Evolutionary conservation across 2,113 vertebrate genomes (phyloP).

Genomic region (sheep (Ovis aries)): DNA sequence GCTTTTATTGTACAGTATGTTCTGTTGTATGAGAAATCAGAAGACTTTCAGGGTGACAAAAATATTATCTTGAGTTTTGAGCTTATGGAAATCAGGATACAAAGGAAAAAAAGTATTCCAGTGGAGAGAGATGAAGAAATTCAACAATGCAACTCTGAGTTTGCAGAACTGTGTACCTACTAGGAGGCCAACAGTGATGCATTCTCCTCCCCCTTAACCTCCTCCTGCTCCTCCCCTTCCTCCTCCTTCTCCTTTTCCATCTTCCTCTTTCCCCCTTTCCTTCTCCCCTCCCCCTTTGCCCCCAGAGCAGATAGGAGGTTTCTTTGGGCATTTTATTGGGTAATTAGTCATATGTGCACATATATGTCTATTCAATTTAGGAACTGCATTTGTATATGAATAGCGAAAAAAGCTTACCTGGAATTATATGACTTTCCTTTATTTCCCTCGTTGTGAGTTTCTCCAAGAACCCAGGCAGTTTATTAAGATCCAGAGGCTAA

Average conservation of each 20-base stretch:
- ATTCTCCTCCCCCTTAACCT: neutral
- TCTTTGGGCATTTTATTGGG: neutral
- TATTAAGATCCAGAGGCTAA: neutral
- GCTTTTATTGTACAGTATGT: neutral
- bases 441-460: neutral
- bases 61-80: neutral
- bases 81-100: neutral
- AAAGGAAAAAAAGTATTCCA: neutral
- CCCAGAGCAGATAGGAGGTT: neutral
- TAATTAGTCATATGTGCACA: neutral
- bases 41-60: neutral
- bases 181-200: neutral
- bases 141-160: too few relatives aligned
- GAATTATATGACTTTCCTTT: neutral
- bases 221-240: neutral
- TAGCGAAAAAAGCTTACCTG: neutral
- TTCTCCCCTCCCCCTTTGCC: rapidly evolving
- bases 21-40: neutral
- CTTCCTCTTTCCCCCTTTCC: neutral
- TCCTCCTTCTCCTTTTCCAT: neutral
- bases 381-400: neutral
- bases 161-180: neutral
- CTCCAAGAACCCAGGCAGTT: neutral
- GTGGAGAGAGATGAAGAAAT: neutral
- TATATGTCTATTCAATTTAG: neutral